A percentile compares a stretch with the other conserved stretches of the same genome.
phyloP scores from a whole-genome alignment of 2,113 vertebrate genomes.

The Phalacrocorax carbo region DNA sequence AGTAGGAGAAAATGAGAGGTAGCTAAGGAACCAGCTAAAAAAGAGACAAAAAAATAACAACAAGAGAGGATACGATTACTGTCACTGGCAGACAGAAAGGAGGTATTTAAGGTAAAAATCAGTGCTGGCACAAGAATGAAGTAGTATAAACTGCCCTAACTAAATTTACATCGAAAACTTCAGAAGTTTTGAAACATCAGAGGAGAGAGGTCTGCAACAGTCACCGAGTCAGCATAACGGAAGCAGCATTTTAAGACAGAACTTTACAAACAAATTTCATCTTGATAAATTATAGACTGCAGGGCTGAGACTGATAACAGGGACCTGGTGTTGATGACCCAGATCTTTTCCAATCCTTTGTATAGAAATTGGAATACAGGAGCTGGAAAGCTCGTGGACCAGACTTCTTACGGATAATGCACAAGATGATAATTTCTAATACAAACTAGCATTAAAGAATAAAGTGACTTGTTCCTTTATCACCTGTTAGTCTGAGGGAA shows the following conservation, averaged over 20 bases:
- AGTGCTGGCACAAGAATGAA: not conserved
- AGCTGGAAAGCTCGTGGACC: not conserved
- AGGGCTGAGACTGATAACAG: not conserved
- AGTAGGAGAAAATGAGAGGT: not conserved
- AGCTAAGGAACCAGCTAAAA: not conserved
- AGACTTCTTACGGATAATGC: not conserved
- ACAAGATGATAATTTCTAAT: not conserved
- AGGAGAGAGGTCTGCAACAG: not conserved
- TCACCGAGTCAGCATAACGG: not conserved
- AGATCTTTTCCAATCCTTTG: not conserved
- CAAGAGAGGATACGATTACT: not conserved
- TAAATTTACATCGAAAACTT: not conserved
- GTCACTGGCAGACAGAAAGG: not conserved
- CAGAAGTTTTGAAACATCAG: not conserved
- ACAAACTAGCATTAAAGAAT: not conserved
- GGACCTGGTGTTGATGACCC: not conserved
- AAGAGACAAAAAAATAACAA: not conserved
- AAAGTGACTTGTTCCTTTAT: not conserved
- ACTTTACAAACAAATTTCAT: not conserved
- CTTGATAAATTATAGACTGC: not conserved
- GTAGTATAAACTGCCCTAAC: not conserved
- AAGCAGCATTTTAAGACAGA: not conserved
- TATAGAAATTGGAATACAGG: not conserved
- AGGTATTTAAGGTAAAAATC: not conserved
- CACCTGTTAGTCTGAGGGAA: not conserved